phyloP scores from a whole-genome alignment of 2,888 invertebrate genomes.

The Boloria euphrosyne region DNA sequence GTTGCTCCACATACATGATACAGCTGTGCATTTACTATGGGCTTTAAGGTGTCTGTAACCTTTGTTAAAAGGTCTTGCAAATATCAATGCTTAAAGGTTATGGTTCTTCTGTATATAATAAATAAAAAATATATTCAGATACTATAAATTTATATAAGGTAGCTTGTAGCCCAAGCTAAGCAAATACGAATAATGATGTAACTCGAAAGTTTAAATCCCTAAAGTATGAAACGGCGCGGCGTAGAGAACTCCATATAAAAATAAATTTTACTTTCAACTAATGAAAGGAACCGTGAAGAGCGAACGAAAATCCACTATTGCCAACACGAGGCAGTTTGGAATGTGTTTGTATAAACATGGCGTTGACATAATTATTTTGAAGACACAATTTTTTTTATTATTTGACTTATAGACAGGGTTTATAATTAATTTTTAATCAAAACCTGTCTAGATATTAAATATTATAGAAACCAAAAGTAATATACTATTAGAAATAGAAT shows the following conservation, averaged over 20 bases:
- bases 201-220: background rate
- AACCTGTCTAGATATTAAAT: too few species aligned
- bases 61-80: too few species aligned
- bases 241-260: slow-evolving; percentile 13
- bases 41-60: too few species aligned
- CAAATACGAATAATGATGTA: background rate
- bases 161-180: background rate
- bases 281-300: slow-evolving; percentile 3
- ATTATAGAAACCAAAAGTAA: too few species aligned
- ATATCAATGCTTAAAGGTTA: too few species aligned
- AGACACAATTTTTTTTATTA: background rate
- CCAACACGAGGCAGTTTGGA: slow-evolving; percentile 12
- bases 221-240: background rate
- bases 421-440: too few species aligned
- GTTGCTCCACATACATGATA: background rate
- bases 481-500: too few species aligned
- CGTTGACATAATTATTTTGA: background rate
- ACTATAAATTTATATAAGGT: too few species aligned
- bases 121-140: too few species aligned
- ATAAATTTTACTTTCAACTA: background rate
- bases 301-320: slow-evolving; percentile 12
- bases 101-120: too few species aligned
- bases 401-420: too few species aligned
- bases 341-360: slow-evolving; percentile 5
- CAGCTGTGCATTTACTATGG: too few species aligned